Conservation (phyloP, 92 coral and sea anemone species). For the Blastomussa wellsi region DNA sequence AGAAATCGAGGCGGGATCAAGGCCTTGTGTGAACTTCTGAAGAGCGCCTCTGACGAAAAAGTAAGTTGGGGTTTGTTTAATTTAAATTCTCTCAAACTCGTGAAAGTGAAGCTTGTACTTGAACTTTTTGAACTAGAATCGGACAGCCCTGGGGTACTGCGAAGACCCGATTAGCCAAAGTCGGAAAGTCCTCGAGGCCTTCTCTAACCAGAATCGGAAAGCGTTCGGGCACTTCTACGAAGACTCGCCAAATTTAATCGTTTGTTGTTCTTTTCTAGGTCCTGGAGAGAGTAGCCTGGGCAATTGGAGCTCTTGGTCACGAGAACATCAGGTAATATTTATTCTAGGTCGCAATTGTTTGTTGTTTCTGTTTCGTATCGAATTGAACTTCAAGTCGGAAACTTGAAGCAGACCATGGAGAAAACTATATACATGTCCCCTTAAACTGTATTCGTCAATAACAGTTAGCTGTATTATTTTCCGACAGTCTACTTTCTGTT, state of each 20-base stretch:
- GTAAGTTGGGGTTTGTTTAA: constrained; percentile 33
- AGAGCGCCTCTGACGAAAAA: constrained; percentile 61
- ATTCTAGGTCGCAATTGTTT: too few species aligned
- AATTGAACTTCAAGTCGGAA: too few species aligned
- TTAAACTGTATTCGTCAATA: too few species aligned
- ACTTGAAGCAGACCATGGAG: too few species aligned
- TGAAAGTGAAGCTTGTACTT: background rate
- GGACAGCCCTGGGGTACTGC: background rate
- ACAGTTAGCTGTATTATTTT: too few species aligned
- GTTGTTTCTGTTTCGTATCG: too few species aligned
- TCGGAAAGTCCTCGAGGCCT: background rate
- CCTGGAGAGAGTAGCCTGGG: constrained; percentile 87
- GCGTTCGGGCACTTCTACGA: background rate
- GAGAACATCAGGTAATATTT: constrained; percentile 86
- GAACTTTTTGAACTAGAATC: background rate
- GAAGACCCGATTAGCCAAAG: background rate
- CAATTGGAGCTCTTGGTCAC: constrained; percentile 71
- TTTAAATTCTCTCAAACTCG: background rate
- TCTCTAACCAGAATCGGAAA: background rate
- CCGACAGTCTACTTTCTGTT: too few species aligned
- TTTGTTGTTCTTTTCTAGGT: constrained; percentile 62
- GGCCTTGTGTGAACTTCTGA: constrained; percentile 71
- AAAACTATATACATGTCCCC: too few species aligned
- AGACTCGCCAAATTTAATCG: background rate
- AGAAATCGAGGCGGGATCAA: constrained; percentile 82